Percentiles rank a stretch among this genome's conserved stretches.
Conservation (phyloP, 2,113 vertebrate genomes). For the Chloropsis cyanopogon region DNA sequence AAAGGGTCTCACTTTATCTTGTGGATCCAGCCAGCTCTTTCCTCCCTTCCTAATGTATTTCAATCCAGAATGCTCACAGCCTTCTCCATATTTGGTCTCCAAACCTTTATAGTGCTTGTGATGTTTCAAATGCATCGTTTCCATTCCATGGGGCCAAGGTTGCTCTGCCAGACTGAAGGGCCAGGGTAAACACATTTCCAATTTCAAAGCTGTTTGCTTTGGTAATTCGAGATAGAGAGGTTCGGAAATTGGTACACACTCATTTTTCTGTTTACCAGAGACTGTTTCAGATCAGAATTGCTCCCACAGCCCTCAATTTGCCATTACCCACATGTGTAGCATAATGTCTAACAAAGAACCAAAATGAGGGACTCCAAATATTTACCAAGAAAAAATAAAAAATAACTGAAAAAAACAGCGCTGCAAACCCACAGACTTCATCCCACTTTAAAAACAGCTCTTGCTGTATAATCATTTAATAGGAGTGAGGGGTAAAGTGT, state of each 20-base stretch:
- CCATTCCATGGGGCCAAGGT: background rate
- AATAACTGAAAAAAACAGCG: background rate
- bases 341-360: background rate
- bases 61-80: background rate
- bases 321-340: background rate
- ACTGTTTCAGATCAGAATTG: background rate
- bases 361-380: background rate
- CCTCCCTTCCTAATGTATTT: background rate
- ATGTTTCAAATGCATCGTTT: background rate
- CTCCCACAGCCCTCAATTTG: background rate
- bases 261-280: constrained; percentile 3
- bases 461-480: background rate
- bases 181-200: constrained; percentile 24
- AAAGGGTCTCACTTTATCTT: background rate
- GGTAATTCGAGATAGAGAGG: background rate
- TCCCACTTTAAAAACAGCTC: background rate
- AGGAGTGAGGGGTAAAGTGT: background rate
- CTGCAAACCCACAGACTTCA: background rate
- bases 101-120: background rate
- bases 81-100: background rate
- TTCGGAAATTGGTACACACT: background rate
- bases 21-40: background rate
- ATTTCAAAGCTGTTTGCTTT: constrained; percentile 35
- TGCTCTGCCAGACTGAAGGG: background rate
- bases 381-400: background rate